Base-by-base conservation (phyloP, 2,888 invertebrate species). In the Cheilosia soror region DNA sequence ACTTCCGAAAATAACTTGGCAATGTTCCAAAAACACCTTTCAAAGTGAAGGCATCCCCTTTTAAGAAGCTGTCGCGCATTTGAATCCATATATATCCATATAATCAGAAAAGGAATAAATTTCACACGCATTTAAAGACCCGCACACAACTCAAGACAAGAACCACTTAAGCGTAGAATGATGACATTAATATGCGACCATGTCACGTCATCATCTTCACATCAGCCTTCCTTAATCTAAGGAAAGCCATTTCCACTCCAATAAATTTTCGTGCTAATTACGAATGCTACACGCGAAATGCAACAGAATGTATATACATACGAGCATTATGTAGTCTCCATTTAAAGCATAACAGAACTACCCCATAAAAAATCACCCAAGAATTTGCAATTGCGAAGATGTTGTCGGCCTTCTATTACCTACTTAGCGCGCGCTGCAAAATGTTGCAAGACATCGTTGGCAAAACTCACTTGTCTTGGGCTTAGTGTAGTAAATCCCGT, bases 221-320 rank as follows among this genome's bases (percentile, higher is more conserved):
- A 62, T 60, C 42, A 40, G 57, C 20, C n/a, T 33, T 83, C 66
- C 68, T 40, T 79, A 84, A 78, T 78, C 72, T 78, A 73, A 51
- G 44, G 78, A 69, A 58, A 73, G 68, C 69, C 63, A 65, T 69
- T 84, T 79, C 69, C 69, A 75, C 79, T 79, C 73, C 51, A 79
- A 79, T 84, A 84, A 84, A 53, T 84, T 75, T 58, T 2, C 9
- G 79, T 65, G 63, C 73, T 79, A 84, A 84, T 79, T 79, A 84
- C 37, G 83, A 68, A 31, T 9, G 49, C 49, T 25, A 27, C 49
- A n/a, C 63, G 33, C 40, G 27, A 20, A n/a, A 20, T 25, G 31
- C n/a, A 47, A 47, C 44, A 47, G 15, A 47, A 15, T 9, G 37
- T 42, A 11, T 0, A 3, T 25, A 11, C n/a, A 20, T 37, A 27